Evolutionary conservation across 1,140 invertebrate genomes (phyloP), one percentile per base, ranked within the genome.

Genomic region (Whitmania pigra): DNA sequence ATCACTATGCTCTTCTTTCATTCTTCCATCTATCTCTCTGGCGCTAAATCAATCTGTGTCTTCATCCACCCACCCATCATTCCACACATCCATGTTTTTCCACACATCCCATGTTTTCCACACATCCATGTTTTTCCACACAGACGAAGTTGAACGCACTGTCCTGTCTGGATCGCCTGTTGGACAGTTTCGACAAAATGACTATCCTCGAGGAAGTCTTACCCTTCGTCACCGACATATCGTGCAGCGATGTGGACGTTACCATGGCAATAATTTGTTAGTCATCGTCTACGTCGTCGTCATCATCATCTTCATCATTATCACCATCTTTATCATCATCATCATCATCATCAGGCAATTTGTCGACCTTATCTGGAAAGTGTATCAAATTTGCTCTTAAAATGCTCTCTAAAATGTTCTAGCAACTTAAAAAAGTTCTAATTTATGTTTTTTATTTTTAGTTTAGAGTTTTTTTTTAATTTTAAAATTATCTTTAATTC

Each of bases 161-260:
- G 74, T 76, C 77, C 0, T 82, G 81, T 73, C 79, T 82, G 31
- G 79, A 82, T 68, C 78, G 79, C 36, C 75, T 82, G 49, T 66
- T 82, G 60, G 80, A 81, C 73, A 88, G 91, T 70, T 83, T 97
- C 71, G 92, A 96, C 75, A 89, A 91, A 75, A 87, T 88, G 67
- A 88, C 91, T 78, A 92, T 97, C 67, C 87, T 94, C 74, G 93
- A 96, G 76, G 90, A 94, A 75, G 90, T 97, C 0, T 85, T 97
- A 75, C 93, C 93, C 0, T 85, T 96, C 71, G 84, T 97, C 20
- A 89, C 88, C 73, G 89, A 91, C 74, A 90, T 93, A 70, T 87
- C 88, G 60, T 78, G 76, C 69, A 88, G 89, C 69, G 93, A 97
- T 80, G 89, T 92, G 0, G 81, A 84, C 60, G 83, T 87, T 71